A percentile compares a stretch with the other conserved stretches of the same genome.
These are phyloP conservation scores for Atopsyche davidsoni DNA, from an alignment of 1,140 invertebrate species.

Conservation along the genomic window DNA sequence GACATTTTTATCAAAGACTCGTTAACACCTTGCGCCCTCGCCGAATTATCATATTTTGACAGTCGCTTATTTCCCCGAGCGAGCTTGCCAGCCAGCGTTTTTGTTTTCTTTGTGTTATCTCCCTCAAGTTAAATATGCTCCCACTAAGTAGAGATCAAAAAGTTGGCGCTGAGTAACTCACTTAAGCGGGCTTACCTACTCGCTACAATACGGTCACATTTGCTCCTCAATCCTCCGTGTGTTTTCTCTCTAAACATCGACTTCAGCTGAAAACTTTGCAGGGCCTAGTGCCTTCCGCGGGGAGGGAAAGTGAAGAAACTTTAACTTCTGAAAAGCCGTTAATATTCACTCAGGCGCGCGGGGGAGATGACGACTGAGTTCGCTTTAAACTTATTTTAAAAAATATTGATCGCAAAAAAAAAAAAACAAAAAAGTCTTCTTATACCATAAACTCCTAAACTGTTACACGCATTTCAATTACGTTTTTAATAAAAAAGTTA, in stretches of 20 bases:
- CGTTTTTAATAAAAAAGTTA: constrained; percentile 7
- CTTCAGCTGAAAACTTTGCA: constrained; percentile 24
- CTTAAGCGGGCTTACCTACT: constrained; percentile 17
- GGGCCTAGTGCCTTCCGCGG: constrained; percentile 3
- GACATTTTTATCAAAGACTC: no score
- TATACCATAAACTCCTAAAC: no score
- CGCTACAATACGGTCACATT: constrained; percentile 25
- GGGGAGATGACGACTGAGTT: constrained; percentile 2
- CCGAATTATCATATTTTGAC: not conserved
- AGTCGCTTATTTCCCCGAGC: constrained; percentile 6
- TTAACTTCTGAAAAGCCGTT: constrained; percentile 25
- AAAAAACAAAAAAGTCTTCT: not conserved
- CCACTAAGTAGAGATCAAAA: constrained; percentile 23
- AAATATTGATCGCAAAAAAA: no score
- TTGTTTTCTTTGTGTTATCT: constrained; percentile 24
- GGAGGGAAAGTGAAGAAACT: constrained; percentile 15
- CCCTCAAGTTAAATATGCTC: constrained; percentile 22
- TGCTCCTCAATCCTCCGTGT: constrained; percentile 14
- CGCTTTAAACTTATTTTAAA: no score
- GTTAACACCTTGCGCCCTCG: no score
- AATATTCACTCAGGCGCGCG: constrained; percentile 23
- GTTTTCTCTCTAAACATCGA: constrained; percentile 26
- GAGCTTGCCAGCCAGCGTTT: constrained; percentile 3
- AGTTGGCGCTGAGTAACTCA: constrained; percentile 21
- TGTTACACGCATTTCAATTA: no score